Percentiles rank a stretch among this genome's conserved stretches.
These are phyloP conservation scores for Graphium colonna DNA, from an alignment of 2,888 invertebrate species.

Conservation along the genomic window DNA sequence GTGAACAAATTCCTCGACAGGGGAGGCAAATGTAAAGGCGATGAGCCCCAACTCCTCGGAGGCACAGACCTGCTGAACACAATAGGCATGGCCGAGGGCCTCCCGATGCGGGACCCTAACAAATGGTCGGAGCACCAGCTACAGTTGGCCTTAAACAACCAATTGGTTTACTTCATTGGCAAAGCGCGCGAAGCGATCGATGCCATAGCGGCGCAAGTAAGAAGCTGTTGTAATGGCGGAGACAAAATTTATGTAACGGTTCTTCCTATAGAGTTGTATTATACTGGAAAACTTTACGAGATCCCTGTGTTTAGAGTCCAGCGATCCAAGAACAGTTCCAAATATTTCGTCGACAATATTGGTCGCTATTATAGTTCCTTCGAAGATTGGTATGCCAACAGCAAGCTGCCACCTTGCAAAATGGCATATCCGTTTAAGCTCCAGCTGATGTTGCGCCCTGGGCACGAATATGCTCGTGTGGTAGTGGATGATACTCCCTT, in stretches of 20 bases:
- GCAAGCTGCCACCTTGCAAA: conserved; percentile 29
- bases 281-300: conserved; percentile 31
- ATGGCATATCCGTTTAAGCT: conserved; percentile 30
- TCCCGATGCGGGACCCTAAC: conserved; percentile 30
- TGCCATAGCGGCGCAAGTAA: conserved; percentile 30
- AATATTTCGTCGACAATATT: conserved; percentile 28
- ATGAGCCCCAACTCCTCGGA: conserved; percentile 31
- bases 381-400: conserved; percentile 27
- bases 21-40: conserved; percentile 32
- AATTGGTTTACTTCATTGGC: conserved; percentile 30
- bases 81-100: conserved; percentile 28
- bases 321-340: conserved; percentile 24
- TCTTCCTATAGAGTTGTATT: conserved; percentile 30
- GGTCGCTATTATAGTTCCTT: conserved; percentile 26
- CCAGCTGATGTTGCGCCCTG: conserved; percentile 22
- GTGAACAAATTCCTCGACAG: conserved; percentile 31
- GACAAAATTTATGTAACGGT: conserved; percentile 30
- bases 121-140: conserved; percentile 28
- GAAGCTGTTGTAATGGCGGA: conserved; percentile 29
- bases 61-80: conserved; percentile 32
- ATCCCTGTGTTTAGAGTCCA: conserved; percentile 32
- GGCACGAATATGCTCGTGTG: conserved; percentile 26
- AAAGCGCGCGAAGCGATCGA: conserved; percentile 32
- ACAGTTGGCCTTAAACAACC: conserved; percentile 27
- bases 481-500: not conserved